A percentile compares a stretch with the other conserved stretches of the same genome.
Conservation (phyloP, 2,888 invertebrate genomes). For the Drosophila meridionalis region DNA sequence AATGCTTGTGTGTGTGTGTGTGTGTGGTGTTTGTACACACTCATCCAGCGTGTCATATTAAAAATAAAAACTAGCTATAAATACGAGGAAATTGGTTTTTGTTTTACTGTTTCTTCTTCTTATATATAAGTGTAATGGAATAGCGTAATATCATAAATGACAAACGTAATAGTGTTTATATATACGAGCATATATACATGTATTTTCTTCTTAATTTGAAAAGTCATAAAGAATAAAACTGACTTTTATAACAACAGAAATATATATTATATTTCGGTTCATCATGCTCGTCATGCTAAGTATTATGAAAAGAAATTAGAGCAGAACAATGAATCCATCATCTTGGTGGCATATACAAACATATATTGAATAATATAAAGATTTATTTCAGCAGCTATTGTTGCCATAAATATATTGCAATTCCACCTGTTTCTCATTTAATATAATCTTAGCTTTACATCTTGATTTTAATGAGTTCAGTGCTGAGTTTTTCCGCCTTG, state of each 20-base stretch:
- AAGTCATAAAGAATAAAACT: neutral
- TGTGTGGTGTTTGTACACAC: neutral
- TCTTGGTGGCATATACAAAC: neutral
- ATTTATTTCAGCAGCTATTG: too few relatives aligned
- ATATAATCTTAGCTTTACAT: neutral
- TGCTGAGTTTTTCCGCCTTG: neutral
- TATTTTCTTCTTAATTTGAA: neutral
- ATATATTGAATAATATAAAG: too few relatives aligned
- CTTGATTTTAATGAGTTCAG: neutral
- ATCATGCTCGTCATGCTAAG: neutral
- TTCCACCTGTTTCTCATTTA: neutral
- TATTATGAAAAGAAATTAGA: neutral
- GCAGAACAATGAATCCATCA: neutral
- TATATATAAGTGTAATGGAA: neutral
- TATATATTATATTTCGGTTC: neutral
- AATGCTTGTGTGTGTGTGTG: conserved; percentile 1
- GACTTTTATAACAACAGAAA: neutral
- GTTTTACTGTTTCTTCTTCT: neutral
- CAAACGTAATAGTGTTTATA: neutral
- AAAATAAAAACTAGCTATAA: conserved; percentile 7
- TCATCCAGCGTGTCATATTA: neutral
- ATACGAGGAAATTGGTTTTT: neutral
- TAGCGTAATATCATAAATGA: neutral
- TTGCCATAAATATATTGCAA: too few relatives aligned
- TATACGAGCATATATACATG: neutral